Conservation (phyloP, 2,113 vertebrate genomes). For the Pelecanus crispus region DNA sequence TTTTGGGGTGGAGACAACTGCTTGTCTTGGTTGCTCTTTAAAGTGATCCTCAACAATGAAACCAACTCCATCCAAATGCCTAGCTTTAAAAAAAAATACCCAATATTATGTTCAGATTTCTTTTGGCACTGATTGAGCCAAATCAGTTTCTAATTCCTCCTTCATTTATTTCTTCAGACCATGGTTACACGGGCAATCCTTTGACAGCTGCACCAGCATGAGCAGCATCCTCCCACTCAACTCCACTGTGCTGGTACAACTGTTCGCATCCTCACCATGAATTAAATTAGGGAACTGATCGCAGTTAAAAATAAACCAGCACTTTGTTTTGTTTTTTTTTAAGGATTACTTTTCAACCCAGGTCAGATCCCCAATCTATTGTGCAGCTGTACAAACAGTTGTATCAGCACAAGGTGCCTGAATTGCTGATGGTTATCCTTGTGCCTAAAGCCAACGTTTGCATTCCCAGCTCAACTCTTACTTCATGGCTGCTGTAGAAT, state of each 20-base stretch:
- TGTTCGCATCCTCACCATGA: neutral
- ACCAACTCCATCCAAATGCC: neutral
- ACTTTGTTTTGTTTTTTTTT: constrained; percentile 23
- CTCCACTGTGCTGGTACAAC: neutral
- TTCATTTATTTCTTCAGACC: constrained; percentile 3
- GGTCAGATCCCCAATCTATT: constrained; percentile 25
- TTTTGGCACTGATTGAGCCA: neutral
- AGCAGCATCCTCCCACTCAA: neutral
- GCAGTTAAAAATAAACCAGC: constrained; percentile 41
- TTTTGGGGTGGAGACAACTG: neutral
- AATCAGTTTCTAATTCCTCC: neutral
- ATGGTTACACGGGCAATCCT: neutral
- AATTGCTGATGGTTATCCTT: constrained; percentile 42
- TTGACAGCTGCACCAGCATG: neutral
- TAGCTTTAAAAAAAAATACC: neutral
- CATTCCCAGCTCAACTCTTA: neutral
- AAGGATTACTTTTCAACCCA: constrained; percentile 33
- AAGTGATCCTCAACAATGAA: neutral
- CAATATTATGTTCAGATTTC: neutral
- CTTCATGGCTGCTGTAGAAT: neutral
- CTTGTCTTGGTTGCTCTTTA: neutral
- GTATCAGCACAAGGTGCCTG: constrained; percentile 31
- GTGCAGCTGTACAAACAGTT: constrained; percentile 60
- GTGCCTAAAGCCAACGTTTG: neutral
- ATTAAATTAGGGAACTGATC: neutral